Base-by-base conservation (phyloP, 2,888 invertebrate genomes). In the Mesoligia furuncula region DNA sequence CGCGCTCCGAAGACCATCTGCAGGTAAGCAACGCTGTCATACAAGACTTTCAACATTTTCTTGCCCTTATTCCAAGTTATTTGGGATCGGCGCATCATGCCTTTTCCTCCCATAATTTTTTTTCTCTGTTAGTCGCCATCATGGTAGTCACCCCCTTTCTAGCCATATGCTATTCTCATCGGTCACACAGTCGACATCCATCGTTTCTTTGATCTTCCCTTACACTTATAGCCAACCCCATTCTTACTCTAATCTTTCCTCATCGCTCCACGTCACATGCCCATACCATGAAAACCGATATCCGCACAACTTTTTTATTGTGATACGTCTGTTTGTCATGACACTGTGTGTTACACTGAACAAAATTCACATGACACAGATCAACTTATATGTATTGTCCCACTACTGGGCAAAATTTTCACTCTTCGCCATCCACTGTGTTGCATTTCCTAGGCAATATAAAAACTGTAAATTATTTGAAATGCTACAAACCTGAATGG, bases 1-100 rank as follows among this genome's bases (percentile, higher is more conserved):
- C 99, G 90, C 98, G 98, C 91, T 99, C 99, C 20, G 99, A 99
- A 96, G 99, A 99, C 95, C 99, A 99, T 93, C 96, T 99, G 85
- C 98, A 99, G 96, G 97, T 97, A 92, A 73, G 27, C 27, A 48
- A 42, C 42, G 13, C 11, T 69, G 27, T 31, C 8, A 17, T 17
- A 45, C 15, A 39, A 51, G 7, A 1, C 20, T 8, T 45, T 24
- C 31, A n/a, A 36, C 3, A 17, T 24, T 54, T 24, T 48, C 31
- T 48, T 68, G 24, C 5, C 24, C 24, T 24, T 67, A 48, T 31
- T 20, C 24, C 6, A 36, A 31, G 6, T 31, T 51, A 68, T 31
- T 36, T 61, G 68, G 9, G 3, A 11, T 36, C 24, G 9, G 5
- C 31, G 15, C 17, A 62, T n/a, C 7, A n/a, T 62, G 62, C n/a